phyloP scores from a whole-genome alignment of 2,113 vertebrate species.

The Macquaria australasica region DNA sequence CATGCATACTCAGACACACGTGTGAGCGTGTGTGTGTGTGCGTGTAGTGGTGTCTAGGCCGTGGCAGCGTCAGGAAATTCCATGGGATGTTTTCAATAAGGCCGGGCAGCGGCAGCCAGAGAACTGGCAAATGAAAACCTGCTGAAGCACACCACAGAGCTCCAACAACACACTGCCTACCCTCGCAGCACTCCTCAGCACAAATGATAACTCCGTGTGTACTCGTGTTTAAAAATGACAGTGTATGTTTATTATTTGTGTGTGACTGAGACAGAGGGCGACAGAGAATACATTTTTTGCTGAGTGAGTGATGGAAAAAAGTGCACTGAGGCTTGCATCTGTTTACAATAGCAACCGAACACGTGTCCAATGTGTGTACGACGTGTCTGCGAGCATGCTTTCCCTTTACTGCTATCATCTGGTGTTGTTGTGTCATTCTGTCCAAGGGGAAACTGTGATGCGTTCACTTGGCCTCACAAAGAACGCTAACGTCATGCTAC shows the following conservation, averaged over 20 bases:
- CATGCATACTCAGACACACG: conserved; percentile 40
- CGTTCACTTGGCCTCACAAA: conserved; percentile 38
- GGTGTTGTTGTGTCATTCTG: conserved; percentile 54
- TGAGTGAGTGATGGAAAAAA: conserved; percentile 18
- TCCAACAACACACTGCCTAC: conserved; percentile 36
- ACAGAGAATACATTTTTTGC: conserved; percentile 18
- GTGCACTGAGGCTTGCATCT: conserved; percentile 24
- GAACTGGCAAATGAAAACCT: conserved; percentile 81
- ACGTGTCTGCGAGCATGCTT: conserved; percentile 26
- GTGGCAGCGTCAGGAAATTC: conserved; percentile 83
- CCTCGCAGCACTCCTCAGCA: conserved; percentile 19
- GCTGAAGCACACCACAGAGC: conserved; percentile 71
- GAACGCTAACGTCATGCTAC: conserved; percentile 44
- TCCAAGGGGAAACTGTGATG: conserved; percentile 63
- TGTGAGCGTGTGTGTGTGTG: conserved; percentile 17
- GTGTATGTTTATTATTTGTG: conserved; percentile 22
- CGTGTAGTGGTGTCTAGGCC: conserved; percentile 63
- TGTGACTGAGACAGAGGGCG: not conserved
- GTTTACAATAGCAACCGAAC: conserved; percentile 55
- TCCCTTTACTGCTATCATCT: conserved; percentile 57
- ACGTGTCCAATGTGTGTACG: conserved; percentile 28
- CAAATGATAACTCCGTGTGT: conserved; percentile 46
- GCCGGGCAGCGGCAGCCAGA: conserved; percentile 64
- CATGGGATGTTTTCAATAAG: conserved; percentile 87
- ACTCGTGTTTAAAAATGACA: conserved; percentile 29